Conservation (phyloP, 2,797 vertebrate genomes). For the Dipus sagitta region DNA sequence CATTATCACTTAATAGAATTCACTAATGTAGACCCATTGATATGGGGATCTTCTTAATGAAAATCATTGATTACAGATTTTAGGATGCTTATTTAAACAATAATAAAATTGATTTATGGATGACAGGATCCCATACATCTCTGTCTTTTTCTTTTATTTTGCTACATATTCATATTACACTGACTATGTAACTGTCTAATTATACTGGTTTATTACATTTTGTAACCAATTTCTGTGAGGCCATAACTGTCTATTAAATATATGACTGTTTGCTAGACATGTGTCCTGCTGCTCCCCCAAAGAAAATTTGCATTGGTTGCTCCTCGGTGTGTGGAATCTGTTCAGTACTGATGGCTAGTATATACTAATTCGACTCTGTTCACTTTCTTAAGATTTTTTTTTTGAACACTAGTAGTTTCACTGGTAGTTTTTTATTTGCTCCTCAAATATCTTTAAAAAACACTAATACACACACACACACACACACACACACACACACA, state of each 20-base stretch:
- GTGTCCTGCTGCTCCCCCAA: not conserved
- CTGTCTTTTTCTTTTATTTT: not conserved
- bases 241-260: not conserved
- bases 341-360: not conserved
- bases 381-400: not conserved
- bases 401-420: not conserved
- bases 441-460: not conserved
- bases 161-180: not conserved
- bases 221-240: not conserved
- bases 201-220: not conserved
- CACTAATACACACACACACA: too few relatives aligned
- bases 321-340: not conserved
- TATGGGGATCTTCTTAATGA: not conserved
- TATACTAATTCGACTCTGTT: not conserved
- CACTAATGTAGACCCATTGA: rapidly evolving
- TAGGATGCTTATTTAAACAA: not conserved
- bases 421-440: not conserved
- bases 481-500: too few relatives aligned
- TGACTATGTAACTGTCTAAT: not conserved
- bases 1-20: not conserved
- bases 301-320: not conserved
- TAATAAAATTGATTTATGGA: not conserved
- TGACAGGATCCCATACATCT: not conserved
- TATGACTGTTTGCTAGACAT: not conserved
- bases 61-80: not conserved